Evolutionary conservation across 2,797 vertebrate genomes (phyloP), one percentile per base, ranked within the genome.

Genomic region (Galago senegalensis): DNA sequence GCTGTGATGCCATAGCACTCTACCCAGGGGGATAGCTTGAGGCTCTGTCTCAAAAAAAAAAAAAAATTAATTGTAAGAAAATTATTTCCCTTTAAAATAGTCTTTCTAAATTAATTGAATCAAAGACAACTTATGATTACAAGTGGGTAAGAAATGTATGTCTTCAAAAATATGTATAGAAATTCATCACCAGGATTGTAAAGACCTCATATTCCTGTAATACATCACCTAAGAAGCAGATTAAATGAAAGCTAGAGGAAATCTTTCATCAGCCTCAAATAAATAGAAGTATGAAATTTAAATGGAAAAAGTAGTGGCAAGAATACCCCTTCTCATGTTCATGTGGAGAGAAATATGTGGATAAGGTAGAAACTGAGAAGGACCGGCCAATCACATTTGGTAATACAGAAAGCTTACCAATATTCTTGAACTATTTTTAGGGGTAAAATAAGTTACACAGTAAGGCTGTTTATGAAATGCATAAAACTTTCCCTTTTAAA

Each of bases 271-370:
- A 63, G 46, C 56, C 67, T 31, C 58, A 25, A 87, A 61, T 65
- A 84, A 81, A 49, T 72, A 53, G 14, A 95, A 79, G 14, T 76
- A 16, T 27, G 21, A 92, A 80, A 83, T 37, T 43, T 82, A n/a
- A 86, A 40, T 31, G 43, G 31, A 1, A 29, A 76, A 5, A n/a
- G 0, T 0, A 1, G 0, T 14, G 6, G 12, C 2, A 34, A 56
- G 34, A 40, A 95, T 29, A 79, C 2, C 5, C 37, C 18, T 91
- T 65, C 46, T n/a, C 11, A 0, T 67, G 7, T 82, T 93, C 70
- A 27, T 69, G 53, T 49, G 43, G 56, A 95, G 63, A 90, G 49
- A 76, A 77, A 86, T 7, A 0, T 23, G 65, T 27, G 12, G 16
- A 6, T 17, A 56, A 82, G 65, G 12, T 17, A 53, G 49, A 72